Percentiles rank a stretch among this genome's conserved stretches.
These are phyloP conservation scores for Rachycentron canadum DNA, from an alignment of 2,797 vertebrate species.

Conservation along the genomic window DNA sequence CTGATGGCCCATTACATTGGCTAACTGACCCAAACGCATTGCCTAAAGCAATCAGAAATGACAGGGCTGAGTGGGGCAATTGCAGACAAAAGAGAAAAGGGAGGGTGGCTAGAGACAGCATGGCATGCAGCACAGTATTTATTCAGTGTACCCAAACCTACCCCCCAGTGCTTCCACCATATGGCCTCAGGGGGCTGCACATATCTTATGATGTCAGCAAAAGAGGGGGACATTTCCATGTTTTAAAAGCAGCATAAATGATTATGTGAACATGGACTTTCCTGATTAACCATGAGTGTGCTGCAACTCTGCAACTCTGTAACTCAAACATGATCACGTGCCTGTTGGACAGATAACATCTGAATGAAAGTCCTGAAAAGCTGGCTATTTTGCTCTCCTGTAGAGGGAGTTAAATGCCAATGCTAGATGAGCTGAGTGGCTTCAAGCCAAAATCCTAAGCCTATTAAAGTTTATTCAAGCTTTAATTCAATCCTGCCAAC, in stretches of 20 bases:
- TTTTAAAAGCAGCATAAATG: constrained; percentile 20
- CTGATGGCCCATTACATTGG: constrained; percentile 54
- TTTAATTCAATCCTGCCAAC: constrained; percentile 60
- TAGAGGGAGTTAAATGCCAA: constrained; percentile 63
- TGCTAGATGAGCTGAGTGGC: constrained; percentile 45
- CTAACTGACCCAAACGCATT: constrained; percentile 49
- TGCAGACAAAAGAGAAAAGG: constrained; percentile 55
- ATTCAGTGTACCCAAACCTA: constrained; percentile 27
- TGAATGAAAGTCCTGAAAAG: constrained; percentile 56
- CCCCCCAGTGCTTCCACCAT: constrained; percentile 8
- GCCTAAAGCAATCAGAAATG: constrained; percentile 61
- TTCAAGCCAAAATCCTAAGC: constrained; percentile 50
- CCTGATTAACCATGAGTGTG: neutral
- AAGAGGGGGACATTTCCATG: constrained; percentile 15
- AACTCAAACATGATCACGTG: constrained; percentile 43
- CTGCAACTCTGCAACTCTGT: constrained; percentile 23
- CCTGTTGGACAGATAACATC: constrained; percentile 51
- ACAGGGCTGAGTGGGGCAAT: constrained; percentile 53
- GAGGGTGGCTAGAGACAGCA: constrained; percentile 37
- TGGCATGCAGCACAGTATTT: constrained; percentile 54
- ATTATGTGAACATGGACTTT: constrained; percentile 1
- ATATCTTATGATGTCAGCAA: constrained; percentile 40
- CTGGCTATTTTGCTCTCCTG: constrained; percentile 32
- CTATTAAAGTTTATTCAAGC: constrained; percentile 70
- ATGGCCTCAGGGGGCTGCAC: constrained; percentile 15